phyloP scores from a whole-genome alignment of 2,888 invertebrate genomes.

The Rhamphomyia laevipes region DNA sequence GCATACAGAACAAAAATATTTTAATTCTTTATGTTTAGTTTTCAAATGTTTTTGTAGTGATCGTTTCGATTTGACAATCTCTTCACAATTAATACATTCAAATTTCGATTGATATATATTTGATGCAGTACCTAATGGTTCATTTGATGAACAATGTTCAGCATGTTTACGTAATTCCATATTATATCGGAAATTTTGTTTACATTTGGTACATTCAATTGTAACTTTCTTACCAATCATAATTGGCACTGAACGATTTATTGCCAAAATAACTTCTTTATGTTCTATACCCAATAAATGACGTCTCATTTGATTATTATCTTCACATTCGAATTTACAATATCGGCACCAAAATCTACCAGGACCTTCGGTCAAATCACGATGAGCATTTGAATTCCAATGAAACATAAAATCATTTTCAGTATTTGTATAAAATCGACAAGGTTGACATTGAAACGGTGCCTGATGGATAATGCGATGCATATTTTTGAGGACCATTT shows the following conservation, averaged over 20 bases:
- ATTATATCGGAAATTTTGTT: constrained; percentile 59
- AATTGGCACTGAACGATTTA: constrained; percentile 71
- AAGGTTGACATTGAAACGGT: constrained; percentile 75
- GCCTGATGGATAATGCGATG: constrained; percentile 65
- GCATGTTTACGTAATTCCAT: constrained; percentile 56
- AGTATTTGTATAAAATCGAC: constrained; percentile 75
- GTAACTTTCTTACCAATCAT: constrained; percentile 55
- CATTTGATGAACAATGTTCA: constrained; percentile 38
- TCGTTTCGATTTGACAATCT: constrained; percentile 47
- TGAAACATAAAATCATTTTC: constrained; percentile 57
- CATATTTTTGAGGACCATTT: constrained; percentile 64
- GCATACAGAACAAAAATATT: constrained; percentile 59
- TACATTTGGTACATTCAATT: constrained; percentile 55
- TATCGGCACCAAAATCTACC: constrained; percentile 62
- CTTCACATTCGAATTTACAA: constrained; percentile 56
- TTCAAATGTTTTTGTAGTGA: constrained; percentile 58
- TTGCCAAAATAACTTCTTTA: constrained; percentile 58
- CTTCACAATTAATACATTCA: constrained; percentile 48
- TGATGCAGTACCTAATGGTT: constrained; percentile 42
- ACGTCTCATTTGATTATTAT: constrained; percentile 51
- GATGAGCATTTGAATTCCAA: constrained; percentile 57
- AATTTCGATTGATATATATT: constrained; percentile 54
- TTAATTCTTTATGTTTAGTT: constrained; percentile 45
- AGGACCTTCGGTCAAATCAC: constrained; percentile 34
- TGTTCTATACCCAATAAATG: constrained; percentile 58